phyloP scores from a whole-genome alignment of 1,140 invertebrate species.

The Drosophila lacertosa region DNA sequence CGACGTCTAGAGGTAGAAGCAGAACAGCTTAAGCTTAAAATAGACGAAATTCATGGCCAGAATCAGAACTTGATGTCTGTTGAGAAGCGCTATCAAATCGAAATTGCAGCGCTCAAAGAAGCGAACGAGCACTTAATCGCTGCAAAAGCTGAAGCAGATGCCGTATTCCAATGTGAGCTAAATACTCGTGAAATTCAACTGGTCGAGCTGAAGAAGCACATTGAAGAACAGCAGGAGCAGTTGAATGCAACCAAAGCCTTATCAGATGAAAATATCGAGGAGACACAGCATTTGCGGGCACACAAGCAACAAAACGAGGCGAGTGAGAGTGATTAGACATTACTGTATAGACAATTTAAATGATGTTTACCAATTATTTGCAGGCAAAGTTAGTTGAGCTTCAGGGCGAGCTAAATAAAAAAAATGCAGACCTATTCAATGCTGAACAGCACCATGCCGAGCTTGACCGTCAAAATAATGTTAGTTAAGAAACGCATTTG shows the following conservation, averaged over 20 bases:
- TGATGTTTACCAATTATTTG: background rate
- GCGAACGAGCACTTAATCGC: background rate
- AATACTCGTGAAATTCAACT: background rate
- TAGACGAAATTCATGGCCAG: background rate
- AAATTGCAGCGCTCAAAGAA: background rate
- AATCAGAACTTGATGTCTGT: background rate
- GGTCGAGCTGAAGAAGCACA: background rate
- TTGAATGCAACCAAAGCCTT: background rate
- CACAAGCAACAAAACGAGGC: background rate
- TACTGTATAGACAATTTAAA: background rate
- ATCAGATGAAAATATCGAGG: background rate
- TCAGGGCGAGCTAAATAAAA: background rate
- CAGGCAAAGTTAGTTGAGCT: background rate
- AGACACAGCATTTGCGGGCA: background rate
- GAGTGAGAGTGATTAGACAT: background rate
- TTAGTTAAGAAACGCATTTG: background rate
- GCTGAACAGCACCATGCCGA: background rate
- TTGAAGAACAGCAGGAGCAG: background rate
- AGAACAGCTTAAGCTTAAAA: background rate
- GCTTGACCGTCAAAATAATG: background rate
- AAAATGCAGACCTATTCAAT: background rate
- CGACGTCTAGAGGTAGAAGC: background rate
- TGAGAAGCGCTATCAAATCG: background rate
- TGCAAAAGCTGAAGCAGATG: background rate
- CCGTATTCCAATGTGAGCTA: background rate